A percentile compares a stretch with the other conserved stretches of the same genome.
These are phyloP conservation scores for Tenrec ecaudatus DNA, from an alignment of 2,113 vertebrate species.

Conservation along the genomic window DNA sequence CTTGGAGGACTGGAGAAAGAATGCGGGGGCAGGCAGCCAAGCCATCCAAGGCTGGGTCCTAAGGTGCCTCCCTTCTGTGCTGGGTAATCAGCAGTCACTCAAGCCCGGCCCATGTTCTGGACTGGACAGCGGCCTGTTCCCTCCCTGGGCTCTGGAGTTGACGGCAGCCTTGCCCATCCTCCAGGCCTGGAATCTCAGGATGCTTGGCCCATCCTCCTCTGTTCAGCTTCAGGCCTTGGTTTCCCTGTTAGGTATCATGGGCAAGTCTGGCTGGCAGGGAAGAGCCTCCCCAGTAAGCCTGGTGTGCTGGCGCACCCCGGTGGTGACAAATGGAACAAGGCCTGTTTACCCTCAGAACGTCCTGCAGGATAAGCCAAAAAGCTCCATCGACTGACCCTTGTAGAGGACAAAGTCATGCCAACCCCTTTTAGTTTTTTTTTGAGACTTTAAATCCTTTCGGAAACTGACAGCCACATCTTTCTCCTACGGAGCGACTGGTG, in stretches of 20 bases:
- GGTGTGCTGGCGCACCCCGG: conserved; percentile 35
- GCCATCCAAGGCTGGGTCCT: conserved; percentile 52
- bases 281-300: neutral
- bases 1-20: conserved; percentile 54
- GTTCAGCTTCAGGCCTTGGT: neutral
- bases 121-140: conserved; percentile 21
- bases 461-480: too few species aligned
- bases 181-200: conserved; percentile 15
- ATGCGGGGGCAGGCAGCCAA: conserved; percentile 57
- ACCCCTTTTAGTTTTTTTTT: too few species aligned
- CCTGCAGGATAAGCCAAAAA: too few species aligned
- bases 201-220: neutral
- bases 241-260: conserved; percentile 15
- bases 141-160: conserved; percentile 37
- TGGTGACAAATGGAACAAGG: neutral
- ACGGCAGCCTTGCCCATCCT: neutral
- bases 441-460: too few species aligned
- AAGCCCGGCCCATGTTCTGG: conserved; percentile 1
- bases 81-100: conserved; percentile 50
- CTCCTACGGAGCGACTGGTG: too few species aligned
- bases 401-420: too few species aligned
- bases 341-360: neutral
- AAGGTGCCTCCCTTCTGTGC: conserved; percentile 54
- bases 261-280: neutral
- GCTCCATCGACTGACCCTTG: too few species aligned